Percentiles rank a stretch among this genome's conserved stretches.
Evolutionary conservation across 2,113 vertebrate genomes (phyloP).

Genomic region (Montifringilla adamsi): DNA sequence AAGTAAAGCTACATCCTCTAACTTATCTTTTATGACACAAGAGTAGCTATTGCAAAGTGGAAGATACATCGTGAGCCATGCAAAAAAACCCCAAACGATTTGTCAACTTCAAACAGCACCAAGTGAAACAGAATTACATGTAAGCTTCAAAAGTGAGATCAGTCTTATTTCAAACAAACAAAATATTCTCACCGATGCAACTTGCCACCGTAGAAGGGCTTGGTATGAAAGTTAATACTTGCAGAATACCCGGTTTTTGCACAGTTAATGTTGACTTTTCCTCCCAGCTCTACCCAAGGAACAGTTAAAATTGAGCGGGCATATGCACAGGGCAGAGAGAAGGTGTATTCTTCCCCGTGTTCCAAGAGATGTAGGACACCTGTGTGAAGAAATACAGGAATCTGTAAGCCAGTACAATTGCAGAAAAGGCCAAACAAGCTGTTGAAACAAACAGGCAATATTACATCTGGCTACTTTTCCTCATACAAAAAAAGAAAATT

Average conservation of each 20-base stretch:
- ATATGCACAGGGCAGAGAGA: conserved; percentile 92
- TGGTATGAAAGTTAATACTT: conserved; percentile 96
- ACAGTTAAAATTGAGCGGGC: conserved; percentile 97
- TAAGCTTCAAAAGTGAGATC: neutral
- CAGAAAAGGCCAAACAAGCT: neutral
- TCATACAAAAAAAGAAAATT: neutral
- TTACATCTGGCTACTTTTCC: neutral
- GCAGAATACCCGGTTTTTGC: conserved; percentile 91
- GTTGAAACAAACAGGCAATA: neutral
- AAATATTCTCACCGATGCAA: conserved; percentile 84
- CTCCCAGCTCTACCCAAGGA: conserved; percentile 97
- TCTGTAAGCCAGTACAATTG: neutral
- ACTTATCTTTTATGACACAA: neutral
- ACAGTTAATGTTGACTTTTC: conserved; percentile 93
- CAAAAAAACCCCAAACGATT: neutral
- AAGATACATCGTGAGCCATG: neutral
- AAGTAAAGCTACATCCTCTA: neutral
- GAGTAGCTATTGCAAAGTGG: neutral
- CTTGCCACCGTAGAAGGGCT: conserved; percentile 97
- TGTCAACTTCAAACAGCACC: neutral
- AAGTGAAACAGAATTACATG: neutral
- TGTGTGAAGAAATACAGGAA: conserved; percentile 49
- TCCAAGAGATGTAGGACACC: conserved; percentile 89
- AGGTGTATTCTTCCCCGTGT: conserved; percentile 92
- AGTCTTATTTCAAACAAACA: neutral